phyloP scores from a whole-genome alignment of 2,797 vertebrate genomes.

The Hozukius guyotensis region DNA sequence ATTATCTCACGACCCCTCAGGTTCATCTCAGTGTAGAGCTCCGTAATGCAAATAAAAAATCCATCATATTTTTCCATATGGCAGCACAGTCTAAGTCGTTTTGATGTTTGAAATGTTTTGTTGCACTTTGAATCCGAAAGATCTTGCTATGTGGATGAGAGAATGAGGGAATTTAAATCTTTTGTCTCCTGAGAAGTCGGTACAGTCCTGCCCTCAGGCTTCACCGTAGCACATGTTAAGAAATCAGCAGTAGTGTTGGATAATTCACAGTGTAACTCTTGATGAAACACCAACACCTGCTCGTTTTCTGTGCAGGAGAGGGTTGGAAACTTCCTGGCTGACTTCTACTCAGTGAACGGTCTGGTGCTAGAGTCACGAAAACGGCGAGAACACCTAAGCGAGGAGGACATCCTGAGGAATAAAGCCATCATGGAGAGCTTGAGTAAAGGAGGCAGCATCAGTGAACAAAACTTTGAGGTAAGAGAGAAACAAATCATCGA shows the following conservation, averaged over 20 bases:
- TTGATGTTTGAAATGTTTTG: neutral
- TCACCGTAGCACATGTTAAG: neutral
- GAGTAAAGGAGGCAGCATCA: slow-evolving; percentile 93
- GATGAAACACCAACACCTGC: neutral
- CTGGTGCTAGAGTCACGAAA: slow-evolving; percentile 94
- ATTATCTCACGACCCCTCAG: neutral
- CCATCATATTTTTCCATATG: neutral
- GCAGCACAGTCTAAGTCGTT: neutral
- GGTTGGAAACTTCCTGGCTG: slow-evolving; percentile 94
- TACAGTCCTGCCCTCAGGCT: neutral
- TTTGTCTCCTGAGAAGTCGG: neutral
- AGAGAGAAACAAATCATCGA: neutral
- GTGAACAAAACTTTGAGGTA: slow-evolving; percentile 96
- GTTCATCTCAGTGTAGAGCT: neutral
- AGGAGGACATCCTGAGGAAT: slow-evolving; percentile 95
- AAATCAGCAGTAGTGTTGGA: neutral
- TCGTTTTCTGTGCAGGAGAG: slow-evolving; percentile 83
- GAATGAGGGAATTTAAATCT: neutral
- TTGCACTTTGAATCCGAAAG: neutral
- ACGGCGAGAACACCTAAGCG: slow-evolving; percentile 93
- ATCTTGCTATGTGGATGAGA: neutral
- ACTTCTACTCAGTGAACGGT: slow-evolving; percentile 95
- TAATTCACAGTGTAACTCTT: neutral
- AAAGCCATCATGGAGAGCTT: slow-evolving; percentile 98
- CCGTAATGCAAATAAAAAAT: neutral